A percentile compares a stretch with the other conserved stretches of the same genome.
Conservation (phyloP, 2,797 vertebrate genomes). For the Pteropus rufus region DNA sequence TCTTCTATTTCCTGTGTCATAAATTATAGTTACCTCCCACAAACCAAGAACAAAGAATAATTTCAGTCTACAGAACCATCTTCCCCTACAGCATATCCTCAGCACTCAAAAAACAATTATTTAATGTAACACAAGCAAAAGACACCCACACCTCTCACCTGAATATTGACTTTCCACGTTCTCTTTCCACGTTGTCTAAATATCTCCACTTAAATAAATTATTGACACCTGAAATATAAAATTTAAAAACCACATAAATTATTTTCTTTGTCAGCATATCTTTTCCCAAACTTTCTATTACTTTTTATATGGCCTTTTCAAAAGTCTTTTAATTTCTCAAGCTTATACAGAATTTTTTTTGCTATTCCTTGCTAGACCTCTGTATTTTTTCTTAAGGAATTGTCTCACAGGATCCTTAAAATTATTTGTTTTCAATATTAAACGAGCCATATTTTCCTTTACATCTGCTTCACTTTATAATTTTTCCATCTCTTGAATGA, state of each 20-base stretch:
- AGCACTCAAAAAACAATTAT: not conserved
- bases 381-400: not conserved
- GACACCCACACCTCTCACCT: not conserved
- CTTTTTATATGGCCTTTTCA: not conserved
- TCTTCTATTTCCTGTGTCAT: not conserved
- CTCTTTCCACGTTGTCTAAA: not conserved
- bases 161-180: not conserved
- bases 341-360: not conserved
- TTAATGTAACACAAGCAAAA: not conserved
- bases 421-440: not conserved
- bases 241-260: not conserved
- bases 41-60: not conserved
- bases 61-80: not conserved
- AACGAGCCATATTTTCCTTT: not conserved
- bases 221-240: not conserved
- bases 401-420: not conserved
- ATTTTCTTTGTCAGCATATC: not conserved
- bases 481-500: not conserved
- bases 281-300: not conserved
- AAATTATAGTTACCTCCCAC: not conserved
- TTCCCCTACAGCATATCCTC: not conserved
- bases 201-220: not conserved
- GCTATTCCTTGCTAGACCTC: not conserved
- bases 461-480: not conserved
- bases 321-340: not conserved